Evolutionary conservation across 2,113 vertebrate species (phyloP).

Genomic region (Ammospiza nelsoni): DNA sequence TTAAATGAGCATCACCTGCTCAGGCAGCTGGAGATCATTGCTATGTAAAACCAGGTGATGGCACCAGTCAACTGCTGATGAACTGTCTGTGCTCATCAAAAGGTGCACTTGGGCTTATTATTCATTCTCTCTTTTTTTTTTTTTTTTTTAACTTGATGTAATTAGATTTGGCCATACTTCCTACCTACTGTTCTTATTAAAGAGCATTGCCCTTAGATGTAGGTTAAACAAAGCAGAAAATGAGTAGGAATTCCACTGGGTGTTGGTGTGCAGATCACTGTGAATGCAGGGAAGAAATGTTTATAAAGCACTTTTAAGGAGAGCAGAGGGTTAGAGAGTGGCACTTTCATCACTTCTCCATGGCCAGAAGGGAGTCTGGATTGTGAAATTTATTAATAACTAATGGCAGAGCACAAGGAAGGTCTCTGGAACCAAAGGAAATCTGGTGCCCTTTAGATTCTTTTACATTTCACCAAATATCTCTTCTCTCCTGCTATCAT

Average conservation of each 20-base stretch:
- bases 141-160: neutral
- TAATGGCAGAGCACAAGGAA: neutral
- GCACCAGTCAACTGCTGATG: slow-evolving; percentile 30
- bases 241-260: neutral
- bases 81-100: neutral
- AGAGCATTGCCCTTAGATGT: neutral
- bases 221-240: slow-evolving; percentile 52
- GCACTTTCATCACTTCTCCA: neutral
- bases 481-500: neutral
- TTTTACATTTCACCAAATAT: neutral
- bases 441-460: neutral
- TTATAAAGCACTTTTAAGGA: neutral
- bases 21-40: neutral
- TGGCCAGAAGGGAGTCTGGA: neutral
- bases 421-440: neutral
- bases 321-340: neutral
- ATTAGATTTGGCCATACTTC: slow-evolving; percentile 22
- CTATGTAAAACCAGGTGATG: slow-evolving; percentile 51
- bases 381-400: neutral
- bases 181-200: neutral
- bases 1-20: neutral
- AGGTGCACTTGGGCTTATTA: neutral
- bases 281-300: neutral
- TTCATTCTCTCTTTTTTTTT: neutral
- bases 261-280: neutral